Conservation (phyloP, 2,888 invertebrate genomes). For the Hypsopygia costalis region DNA sequence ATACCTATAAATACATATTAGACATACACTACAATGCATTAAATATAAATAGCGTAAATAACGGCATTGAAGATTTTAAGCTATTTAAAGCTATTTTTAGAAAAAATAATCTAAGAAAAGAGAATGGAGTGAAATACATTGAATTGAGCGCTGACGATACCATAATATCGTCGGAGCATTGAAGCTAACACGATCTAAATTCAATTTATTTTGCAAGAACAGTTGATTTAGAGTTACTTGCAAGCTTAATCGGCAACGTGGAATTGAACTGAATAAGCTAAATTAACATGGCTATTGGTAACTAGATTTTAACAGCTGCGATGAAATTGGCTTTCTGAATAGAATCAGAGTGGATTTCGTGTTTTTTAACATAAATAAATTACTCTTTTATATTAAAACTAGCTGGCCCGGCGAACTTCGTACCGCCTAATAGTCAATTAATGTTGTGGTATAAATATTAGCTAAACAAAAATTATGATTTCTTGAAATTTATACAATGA, state of each 20-base stretch:
- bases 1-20: too few relatives aligned
- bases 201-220: constrained; percentile 9
- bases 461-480: too few relatives aligned
- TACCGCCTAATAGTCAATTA: too few relatives aligned
- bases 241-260: constrained; percentile 1
- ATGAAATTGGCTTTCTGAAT: background rate
- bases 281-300: constrained; percentile 5
- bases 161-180: background rate
- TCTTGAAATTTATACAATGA: too few relatives aligned
- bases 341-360: too few relatives aligned
- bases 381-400: too few relatives aligned
- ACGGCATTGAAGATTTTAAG: background rate
- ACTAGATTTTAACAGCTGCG: constrained; percentile 1
- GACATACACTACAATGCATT: too few relatives aligned
- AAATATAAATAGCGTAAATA: too few relatives aligned
- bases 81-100: background rate
- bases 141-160: background rate
- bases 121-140: background rate
- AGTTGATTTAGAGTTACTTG: constrained; percentile 7
- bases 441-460: too few relatives aligned
- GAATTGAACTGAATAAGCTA: constrained; percentile 1
- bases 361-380: too few relatives aligned
- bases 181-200: constrained; percentile 4
- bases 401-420: too few relatives aligned
- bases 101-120: background rate